Percentiles rank a stretch among this genome's conserved stretches.
These are phyloP conservation scores for Lepidothrix coronata DNA, from an alignment of 2,113 vertebrate species.

Conservation along the genomic window DNA sequence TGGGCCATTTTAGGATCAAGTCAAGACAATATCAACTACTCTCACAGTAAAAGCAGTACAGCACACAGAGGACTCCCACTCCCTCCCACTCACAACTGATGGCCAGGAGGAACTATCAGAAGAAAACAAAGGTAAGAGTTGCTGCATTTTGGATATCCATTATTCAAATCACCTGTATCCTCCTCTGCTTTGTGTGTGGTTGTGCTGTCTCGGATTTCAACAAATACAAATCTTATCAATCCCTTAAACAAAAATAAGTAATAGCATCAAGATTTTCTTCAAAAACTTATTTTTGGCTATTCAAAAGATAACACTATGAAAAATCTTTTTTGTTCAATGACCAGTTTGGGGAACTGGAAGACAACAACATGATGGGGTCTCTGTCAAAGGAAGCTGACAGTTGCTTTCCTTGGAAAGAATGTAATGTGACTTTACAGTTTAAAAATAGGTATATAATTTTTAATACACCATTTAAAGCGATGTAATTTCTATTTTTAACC, in stretches of 20 bases:
- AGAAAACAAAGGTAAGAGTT: neutral
- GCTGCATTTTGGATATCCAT: neutral
- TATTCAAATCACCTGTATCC: neutral
- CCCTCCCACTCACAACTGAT: neutral
- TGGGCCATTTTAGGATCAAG: neutral
- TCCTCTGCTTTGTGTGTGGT: neutral
- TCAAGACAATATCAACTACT: neutral
- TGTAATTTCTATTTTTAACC: conserved; percentile 37
- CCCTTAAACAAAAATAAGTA: neutral
- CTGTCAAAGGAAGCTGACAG: neutral
- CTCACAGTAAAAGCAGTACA: neutral
- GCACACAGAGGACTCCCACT: neutral
- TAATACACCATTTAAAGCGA: neutral
- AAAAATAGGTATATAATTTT: conserved; percentile 43
- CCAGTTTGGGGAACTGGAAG: neutral
- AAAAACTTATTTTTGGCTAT: neutral
- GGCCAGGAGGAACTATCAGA: neutral
- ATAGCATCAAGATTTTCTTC: neutral
- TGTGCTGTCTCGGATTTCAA: neutral
- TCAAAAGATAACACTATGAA: neutral
- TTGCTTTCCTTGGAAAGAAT: conserved; percentile 46
- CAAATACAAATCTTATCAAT: neutral
- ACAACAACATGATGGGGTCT: neutral
- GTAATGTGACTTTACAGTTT: neutral
- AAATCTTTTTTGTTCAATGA: neutral